Percentiles rank a stretch among this genome's conserved stretches.
Conservation (phyloP, 2,797 vertebrate genomes). For the Chelmon rostratus region DNA sequence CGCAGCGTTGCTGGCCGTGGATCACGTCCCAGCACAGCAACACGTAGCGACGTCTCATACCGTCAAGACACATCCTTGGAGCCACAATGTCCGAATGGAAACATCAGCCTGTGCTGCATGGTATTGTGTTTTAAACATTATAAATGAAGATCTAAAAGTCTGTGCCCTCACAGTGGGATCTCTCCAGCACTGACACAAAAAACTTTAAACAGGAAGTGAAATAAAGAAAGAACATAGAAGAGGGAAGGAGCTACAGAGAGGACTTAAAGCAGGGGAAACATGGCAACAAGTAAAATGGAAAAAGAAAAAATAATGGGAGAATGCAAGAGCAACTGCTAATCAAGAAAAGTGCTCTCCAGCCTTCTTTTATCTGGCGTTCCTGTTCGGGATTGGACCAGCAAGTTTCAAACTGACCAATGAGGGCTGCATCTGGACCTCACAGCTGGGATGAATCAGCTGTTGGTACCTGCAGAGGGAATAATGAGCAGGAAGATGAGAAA, state of each 20-base stretch:
- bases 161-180: slow-evolving; percentile 17
- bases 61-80: slow-evolving; percentile 29
- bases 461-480: background rate
- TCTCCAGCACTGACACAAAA: no score
- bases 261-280: no score
- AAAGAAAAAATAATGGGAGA: background rate
- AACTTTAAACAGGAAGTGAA: no score
- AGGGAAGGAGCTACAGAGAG: background rate
- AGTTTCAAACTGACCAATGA: background rate
- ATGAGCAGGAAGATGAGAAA: background rate
- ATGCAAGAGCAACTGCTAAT: background rate
- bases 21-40: slow-evolving; percentile 17
- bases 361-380: background rate
- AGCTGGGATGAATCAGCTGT: slow-evolving; percentile 2
- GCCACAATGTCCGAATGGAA: slow-evolving; percentile 17
- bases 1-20: slow-evolving; percentile 17
- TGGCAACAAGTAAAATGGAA: no score
- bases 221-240: background rate
- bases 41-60: slow-evolving; percentile 42
- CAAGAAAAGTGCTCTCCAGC: background rate
- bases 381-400: background rate
- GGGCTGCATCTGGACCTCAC: background rate
- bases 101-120: no score
- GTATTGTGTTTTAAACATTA: no score
- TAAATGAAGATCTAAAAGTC: background rate